Conservation (phyloP, 2,113 vertebrate species). For the Sclerurus mexicanus region DNA sequence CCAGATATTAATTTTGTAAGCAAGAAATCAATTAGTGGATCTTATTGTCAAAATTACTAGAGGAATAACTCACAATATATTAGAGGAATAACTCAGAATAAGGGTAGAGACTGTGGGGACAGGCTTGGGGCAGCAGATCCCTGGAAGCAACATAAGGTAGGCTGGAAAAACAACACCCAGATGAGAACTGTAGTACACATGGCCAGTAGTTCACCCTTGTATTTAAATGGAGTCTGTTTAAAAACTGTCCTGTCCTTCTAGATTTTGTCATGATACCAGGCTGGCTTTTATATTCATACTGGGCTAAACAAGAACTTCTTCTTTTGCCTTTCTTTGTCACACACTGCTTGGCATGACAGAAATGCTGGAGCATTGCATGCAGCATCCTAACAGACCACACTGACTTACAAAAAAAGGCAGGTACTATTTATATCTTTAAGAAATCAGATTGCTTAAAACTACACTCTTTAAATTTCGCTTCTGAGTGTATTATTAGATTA, state of each 20-base stretch:
- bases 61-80: not conserved
- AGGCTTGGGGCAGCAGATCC: not conserved
- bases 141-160: rapidly evolving
- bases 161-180: not conserved
- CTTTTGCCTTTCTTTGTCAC: not conserved
- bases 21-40: not conserved
- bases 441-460: not conserved
- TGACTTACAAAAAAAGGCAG: not conserved
- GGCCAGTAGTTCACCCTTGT: not conserved
- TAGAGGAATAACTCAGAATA: not conserved
- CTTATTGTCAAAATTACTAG: not conserved
- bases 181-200: not conserved
- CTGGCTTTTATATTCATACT: not conserved
- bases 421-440: not conserved
- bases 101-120: not conserved
- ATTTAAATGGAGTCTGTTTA: not conserved
- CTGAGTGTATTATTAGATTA: not conserved
- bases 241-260: not conserved
- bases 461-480: not conserved
- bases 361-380: not conserved
- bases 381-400: not conserved
- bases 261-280: not conserved
- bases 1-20: not conserved
- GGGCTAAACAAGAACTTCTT: not conserved
- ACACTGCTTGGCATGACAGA: rapidly evolving